A percentile compares a stretch with the other conserved stretches of the same genome.
phyloP scores from a whole-genome alignment of 2,113 vertebrate genomes.

The Cyanoderma ruficeps region DNA sequence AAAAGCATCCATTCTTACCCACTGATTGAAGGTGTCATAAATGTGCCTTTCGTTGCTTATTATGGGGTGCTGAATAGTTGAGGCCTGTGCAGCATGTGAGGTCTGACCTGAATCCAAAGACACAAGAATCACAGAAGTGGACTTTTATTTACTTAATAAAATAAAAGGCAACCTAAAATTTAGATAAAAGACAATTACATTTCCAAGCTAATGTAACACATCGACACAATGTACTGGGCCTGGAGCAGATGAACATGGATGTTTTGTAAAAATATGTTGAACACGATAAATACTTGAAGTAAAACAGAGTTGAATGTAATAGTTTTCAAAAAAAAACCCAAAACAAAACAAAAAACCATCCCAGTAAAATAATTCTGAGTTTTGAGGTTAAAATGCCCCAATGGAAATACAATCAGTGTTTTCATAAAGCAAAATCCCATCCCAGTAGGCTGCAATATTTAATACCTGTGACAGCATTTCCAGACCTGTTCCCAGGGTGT shows the following conservation, averaged over 20 bases:
- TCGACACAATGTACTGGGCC: not conserved
- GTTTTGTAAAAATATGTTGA: not conserved
- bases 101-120: constrained; percentile 66
- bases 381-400: not conserved
- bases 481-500: not conserved
- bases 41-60: constrained; percentile 77
- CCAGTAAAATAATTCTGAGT: not conserved
- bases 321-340: not conserved
- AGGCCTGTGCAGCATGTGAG: not conserved
- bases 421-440: not conserved
- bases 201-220: not conserved
- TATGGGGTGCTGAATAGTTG: constrained; percentile 31
- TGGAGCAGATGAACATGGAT: not conserved
- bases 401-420: not conserved
- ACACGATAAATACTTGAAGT: not conserved
- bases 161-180: constrained; percentile 7
- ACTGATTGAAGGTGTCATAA: constrained; percentile 89
- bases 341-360: not conserved
- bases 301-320: not conserved
- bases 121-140: constrained; percentile 7
- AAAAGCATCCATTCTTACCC: constrained; percentile 78
- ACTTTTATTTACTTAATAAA: constrained; percentile 9
- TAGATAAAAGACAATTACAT: not conserved
- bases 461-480: not conserved
- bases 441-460: not conserved